Percentiles rank a stretch among this genome's conserved stretches.
Evolutionary conservation across 2,888 invertebrate species (phyloP).

Genomic region (Eristalinus sepulchralis): DNA sequence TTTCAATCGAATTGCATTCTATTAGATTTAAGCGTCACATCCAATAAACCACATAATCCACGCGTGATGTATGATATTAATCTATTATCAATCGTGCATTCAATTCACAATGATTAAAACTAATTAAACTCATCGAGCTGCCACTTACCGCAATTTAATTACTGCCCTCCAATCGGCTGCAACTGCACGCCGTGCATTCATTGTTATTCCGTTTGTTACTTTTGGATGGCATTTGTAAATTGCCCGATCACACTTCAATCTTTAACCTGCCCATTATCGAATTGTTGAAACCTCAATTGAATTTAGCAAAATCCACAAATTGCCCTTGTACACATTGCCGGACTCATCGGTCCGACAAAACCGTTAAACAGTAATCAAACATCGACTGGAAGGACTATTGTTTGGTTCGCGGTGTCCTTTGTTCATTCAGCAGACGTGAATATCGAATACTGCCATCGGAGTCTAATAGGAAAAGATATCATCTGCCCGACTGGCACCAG

Average conservation of each 20-base stretch:
- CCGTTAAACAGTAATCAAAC: background rate
- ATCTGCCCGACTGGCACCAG: background rate
- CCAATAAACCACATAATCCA: no score
- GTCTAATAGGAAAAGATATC: background rate
- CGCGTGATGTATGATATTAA: no score
- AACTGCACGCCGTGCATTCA: background rate
- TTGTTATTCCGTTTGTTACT: background rate
- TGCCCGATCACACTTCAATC: background rate
- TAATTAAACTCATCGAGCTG: background rate
- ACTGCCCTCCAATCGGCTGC: background rate
- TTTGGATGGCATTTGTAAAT: background rate
- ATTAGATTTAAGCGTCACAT: no score
- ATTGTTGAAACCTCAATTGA: background rate
- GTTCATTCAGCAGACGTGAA: background rate
- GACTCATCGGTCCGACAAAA: background rate
- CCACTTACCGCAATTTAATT: background rate
- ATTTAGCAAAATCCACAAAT: background rate
- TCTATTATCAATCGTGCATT: no score
- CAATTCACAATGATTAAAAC: background rate
- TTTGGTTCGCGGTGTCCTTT: background rate
- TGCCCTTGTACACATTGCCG: background rate
- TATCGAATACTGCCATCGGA: background rate
- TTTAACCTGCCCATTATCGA: background rate
- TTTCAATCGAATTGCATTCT: no score
- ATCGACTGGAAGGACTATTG: background rate